Percentiles rank a stretch among this genome's conserved stretches.
phyloP scores from a whole-genome alignment of 2,888 invertebrate species.

The Aelia acuminata region DNA sequence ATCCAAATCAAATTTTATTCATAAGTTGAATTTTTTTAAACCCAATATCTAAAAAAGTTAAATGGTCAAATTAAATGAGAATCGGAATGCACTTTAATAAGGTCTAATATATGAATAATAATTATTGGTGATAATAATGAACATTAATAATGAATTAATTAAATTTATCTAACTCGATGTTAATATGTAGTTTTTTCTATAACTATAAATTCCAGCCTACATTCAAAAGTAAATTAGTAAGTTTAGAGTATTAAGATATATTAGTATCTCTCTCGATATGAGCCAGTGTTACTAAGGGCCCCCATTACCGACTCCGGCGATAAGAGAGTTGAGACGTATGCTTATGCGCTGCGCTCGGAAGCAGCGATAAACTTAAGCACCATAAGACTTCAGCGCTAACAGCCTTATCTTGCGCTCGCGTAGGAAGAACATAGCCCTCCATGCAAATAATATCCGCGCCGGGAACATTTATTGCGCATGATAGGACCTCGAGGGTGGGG shows the following conservation, averaged over 20 bases:
- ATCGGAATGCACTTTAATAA: too few relatives aligned
- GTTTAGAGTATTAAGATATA: neutral
- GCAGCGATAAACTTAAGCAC: conserved; percentile 19
- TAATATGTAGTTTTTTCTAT: too few relatives aligned
- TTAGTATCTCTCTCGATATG: neutral
- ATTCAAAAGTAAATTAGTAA: neutral
- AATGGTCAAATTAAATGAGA: too few relatives aligned
- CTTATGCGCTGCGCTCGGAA: conserved; percentile 17
- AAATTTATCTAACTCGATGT: too few relatives aligned
- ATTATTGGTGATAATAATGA: too few relatives aligned
- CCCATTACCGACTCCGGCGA: neutral
- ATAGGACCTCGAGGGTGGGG: neutral
- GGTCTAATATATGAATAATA: too few relatives aligned
- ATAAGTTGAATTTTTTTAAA: too few relatives aligned
- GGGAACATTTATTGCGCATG: neutral
- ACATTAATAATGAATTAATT: too few relatives aligned
- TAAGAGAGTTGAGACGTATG: conserved; percentile 36
- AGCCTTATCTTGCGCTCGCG: conserved; percentile 35
- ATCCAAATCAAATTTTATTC: too few relatives aligned
- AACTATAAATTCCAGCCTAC: neutral
- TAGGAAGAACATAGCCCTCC: conserved; percentile 14
- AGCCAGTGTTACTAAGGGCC: neutral
- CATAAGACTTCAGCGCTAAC: conserved; percentile 19
- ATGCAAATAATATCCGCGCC: neutral
- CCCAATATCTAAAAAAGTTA: too few relatives aligned